Evolutionary conservation across 2,888 invertebrate species (phyloP), one percentile per base, ranked within the genome.

Genomic region (Dynastes hyllus): DNA sequence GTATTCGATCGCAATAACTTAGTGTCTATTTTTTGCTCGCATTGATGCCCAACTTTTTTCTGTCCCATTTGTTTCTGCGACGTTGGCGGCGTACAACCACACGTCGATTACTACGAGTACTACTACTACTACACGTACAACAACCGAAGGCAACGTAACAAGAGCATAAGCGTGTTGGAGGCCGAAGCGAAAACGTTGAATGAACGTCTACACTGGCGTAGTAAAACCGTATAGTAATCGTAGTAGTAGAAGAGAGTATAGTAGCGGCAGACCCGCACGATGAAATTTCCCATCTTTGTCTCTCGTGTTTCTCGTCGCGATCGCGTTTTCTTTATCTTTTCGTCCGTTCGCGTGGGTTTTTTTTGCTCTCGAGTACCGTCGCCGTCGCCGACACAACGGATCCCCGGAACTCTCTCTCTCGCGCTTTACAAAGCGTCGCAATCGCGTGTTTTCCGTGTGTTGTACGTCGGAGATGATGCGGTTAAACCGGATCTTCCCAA

Each of bases 401-500:
- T 55, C 71, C 53, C 55, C 40, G 73, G 61, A 55, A 27, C 61
- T 75, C 73, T 69, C 22, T 69, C 50, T 58, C 73, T 58, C 32
- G 5, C 45, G 45, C 73, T 61, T 45, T 69, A 58, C n/a, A 58
- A 66, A 69, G 69, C 69, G 69, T 61, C 61, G 73, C 61, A 27
- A 75, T 75, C 73, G 73, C 61, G 61, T 75, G 73, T 73, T 73
- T 73, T 73, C 69, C 27, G 73, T 75, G 61, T 50, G 71, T 71
- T 58, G 61, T 58, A 32, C 50, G 73, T 22, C 61, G 73, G 58
- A 75, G 73, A 75, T 75, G 73, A 75, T 78, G 80, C 77, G 80
- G 80, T 80, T 80, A 78, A 80, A 80, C 80, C 71, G 80, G 80
- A 80, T 80, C 73, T 75, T 75, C 71, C 80, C 78, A 78, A 78